Base-by-base conservation (phyloP, 2,797 vertebrate genomes). In the Ctenochaetus hawaiiensis region DNA sequence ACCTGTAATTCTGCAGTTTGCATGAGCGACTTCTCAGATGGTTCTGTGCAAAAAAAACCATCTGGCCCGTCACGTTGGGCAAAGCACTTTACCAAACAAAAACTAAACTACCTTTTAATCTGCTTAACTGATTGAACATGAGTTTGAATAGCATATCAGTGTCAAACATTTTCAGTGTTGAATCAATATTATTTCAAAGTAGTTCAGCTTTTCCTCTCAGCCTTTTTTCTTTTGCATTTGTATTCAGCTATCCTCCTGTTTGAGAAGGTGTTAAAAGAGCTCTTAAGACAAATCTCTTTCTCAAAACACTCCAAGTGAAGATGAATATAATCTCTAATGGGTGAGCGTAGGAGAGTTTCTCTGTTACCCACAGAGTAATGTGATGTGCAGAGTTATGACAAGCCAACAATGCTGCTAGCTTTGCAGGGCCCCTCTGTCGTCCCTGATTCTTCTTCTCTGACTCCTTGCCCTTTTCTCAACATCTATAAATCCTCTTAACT, bases 301-400 rank as follows among this genome's bases (percentile, higher is more conserved):
- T 56, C 30, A 3, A 8, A 23, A 6, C 57, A 18, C 48, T 34
- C 0, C n/a, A 26, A 41, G 39, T 48, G 51, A 49, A 69, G 51
- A 68, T 47, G 1, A 81, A 54, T 37, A 0, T 65, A 6, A 65
- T 62, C 5, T 57, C 22, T 5, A 49, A 13, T 20, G 45, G 1
- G 14, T 12, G 52, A 43, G 23, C 45, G 64, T 49, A 37, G 43
- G 39, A 49, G 41, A 30, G 66, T 18, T 67, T 52, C 49, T 69
- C 45, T 57, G 18, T 61, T 81, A 47, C 45, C 20, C 8, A 23
- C 10, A 26, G 23, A 23, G 37, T 44, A 58, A 69, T 80, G 44
- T 84, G 74, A 88, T 47, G 53, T 65, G 74, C 12, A 3, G 53
- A 34, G 61, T 82, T 74, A 41, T 78, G 81, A 82, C 79, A 80